Evolutionary conservation across 37 sponge, comb jelly and placozoan species (phyloP).

Genomic region (Cliona cf. orientalis): DNA sequence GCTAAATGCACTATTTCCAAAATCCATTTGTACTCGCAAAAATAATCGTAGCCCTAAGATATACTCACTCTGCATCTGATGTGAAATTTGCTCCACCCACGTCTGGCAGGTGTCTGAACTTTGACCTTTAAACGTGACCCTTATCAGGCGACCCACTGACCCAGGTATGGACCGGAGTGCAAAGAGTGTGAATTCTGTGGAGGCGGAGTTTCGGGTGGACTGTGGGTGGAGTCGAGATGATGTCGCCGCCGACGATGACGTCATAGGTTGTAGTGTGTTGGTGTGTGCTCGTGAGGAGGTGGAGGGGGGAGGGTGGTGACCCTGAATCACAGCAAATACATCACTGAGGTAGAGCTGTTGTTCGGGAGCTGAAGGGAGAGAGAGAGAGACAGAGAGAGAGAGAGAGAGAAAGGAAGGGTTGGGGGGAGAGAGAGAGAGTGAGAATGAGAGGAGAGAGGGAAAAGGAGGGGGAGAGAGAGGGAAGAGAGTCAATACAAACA

Average conservation of each 20-base stretch:
- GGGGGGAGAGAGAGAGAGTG: slow-evolving; percentile 11
- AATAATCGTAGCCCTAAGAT: too few relatives aligned
- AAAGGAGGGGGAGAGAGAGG: slow-evolving; percentile 18
- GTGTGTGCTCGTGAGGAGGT: background rate
- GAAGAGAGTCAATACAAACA: background rate
- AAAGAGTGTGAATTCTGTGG: slow-evolving; percentile 38
- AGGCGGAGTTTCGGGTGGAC: background rate
- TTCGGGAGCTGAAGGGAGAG: background rate
- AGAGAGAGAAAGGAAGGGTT: slow-evolving; percentile 1
- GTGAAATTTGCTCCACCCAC: slow-evolving; percentile 59
- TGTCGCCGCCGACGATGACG: background rate
- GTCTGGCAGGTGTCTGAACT: slow-evolving; percentile 30
- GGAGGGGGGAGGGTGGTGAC: background rate
- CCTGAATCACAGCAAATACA: slow-evolving; percentile 39
- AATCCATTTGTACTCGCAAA: too few relatives aligned
- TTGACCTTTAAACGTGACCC: slow-evolving; percentile 37
- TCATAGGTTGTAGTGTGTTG: background rate
- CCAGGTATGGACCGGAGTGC: slow-evolving; percentile 57
- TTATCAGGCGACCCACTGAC: slow-evolving; percentile 25
- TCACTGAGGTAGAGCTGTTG: slow-evolving; percentile 48
- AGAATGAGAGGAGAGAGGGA: background rate
- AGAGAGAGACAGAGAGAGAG: slow-evolving; percentile 3
- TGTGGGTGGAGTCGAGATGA: background rate
- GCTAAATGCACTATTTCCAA: too few relatives aligned
- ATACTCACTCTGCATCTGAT: slow-evolving; percentile 66